Percentiles rank a stretch among this genome's conserved stretches.
Evolutionary conservation across 2,797 vertebrate genomes (phyloP).

Genomic region (Siniperca obscura): DNA sequence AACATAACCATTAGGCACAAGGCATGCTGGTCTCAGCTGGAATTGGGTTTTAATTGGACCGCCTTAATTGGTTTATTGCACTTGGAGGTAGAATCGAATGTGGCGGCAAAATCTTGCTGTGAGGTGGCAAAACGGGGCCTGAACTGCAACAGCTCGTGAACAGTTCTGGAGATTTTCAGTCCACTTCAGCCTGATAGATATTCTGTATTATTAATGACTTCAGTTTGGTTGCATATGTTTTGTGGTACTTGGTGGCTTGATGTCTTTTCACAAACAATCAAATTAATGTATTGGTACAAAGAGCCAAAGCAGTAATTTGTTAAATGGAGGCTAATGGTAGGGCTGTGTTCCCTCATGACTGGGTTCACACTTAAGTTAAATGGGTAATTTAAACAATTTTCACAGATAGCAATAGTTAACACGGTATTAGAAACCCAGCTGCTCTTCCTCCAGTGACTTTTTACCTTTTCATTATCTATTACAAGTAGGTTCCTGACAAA

Average conservation of each 20-base stretch:
- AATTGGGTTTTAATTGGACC: conserved; percentile 86
- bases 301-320: conserved; percentile 73
- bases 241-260: conserved; percentile 26
- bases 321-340: conserved; percentile 75
- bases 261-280: conserved; percentile 52
- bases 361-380: conserved; percentile 74
- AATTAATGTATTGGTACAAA: conserved; percentile 68
- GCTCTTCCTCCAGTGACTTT: conserved; percentile 46
- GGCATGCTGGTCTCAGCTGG: conserved; percentile 81
- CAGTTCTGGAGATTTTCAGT: conserved; percentile 31
- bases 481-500: conserved; percentile 45
- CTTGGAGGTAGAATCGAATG: conserved; percentile 74
- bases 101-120: conserved; percentile 64
- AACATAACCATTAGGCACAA: conserved; percentile 79
- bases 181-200: conserved; percentile 42
- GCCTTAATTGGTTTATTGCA: conserved; percentile 83
- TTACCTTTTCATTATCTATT: conserved; percentile 59
- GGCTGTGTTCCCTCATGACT: conserved; percentile 71
- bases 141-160: conserved; percentile 36
- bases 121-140: conserved; percentile 54
- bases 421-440: conserved; percentile 53
- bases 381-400: conserved; percentile 72
- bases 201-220: conserved; percentile 60
- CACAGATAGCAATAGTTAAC: conserved; percentile 61
- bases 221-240: conserved; percentile 43